Conservation (phyloP, 2,888 invertebrate species). For the Platycnemis pennipes region DNA sequence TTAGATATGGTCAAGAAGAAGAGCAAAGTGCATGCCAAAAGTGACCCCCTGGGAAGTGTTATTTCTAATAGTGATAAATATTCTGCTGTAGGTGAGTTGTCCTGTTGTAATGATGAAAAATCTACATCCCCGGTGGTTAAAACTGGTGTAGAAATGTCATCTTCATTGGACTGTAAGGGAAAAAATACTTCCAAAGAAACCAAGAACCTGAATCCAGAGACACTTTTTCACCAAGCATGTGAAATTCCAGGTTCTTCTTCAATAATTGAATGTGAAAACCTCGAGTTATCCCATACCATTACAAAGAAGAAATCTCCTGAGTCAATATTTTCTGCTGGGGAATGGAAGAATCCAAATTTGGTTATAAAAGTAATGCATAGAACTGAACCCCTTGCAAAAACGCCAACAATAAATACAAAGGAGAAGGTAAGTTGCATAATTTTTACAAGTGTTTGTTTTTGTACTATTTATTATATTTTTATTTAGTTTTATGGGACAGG, state of each 20-base stretch:
- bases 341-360: neutral
- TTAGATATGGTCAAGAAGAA: slow-evolving; percentile 10
- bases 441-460: too few species aligned
- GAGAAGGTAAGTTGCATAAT: neutral
- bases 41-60: neutral
- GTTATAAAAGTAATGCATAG: neutral
- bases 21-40: neutral
- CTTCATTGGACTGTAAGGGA: neutral
- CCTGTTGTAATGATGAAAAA: too few species aligned
- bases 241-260: neutral
- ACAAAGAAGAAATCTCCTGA: neutral
- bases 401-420: neutral
- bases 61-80: neutral
- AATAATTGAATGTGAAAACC: neutral
- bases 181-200: neutral
- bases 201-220: neutral
- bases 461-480: too few species aligned
- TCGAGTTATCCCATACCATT: neutral
- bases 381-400: neutral
- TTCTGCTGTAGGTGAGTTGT: neutral
- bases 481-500: too few species aligned
- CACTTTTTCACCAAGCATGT: neutral
- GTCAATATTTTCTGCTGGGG: neutral
- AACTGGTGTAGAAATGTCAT: neutral
- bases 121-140: neutral